Conservation (phyloP, 2,888 invertebrate genomes). For the Cantharis nigra region DNA sequence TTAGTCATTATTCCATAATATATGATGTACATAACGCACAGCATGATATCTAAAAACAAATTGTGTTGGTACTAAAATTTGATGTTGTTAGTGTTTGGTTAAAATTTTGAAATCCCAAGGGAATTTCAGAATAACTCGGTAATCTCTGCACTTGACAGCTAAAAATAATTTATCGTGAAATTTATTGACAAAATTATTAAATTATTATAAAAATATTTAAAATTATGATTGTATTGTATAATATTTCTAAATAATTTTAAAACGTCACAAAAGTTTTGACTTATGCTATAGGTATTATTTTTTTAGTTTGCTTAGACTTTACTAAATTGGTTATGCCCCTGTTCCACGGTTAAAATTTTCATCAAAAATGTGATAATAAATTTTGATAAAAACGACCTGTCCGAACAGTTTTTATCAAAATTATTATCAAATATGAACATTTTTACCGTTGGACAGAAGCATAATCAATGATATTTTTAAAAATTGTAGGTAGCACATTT, state of each 20-base stretch:
- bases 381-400: no score
- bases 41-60: not conserved
- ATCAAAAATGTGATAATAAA: no score
- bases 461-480: no score
- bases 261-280: not conserved
- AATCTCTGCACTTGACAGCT: not conserved
- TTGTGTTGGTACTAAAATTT: not conserved
- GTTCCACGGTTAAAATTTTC: no score
- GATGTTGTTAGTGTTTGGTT: not conserved
- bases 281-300: no score
- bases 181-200: not conserved
- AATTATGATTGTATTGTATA: not conserved
- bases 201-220: not conserved
- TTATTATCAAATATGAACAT: no score
- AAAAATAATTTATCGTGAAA: not conserved
- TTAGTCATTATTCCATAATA: not conserved
- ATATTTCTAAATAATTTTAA: not conserved
- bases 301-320: no score
- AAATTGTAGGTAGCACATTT: no score
- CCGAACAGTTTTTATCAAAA: no score
- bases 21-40: no score
- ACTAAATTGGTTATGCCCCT: no score
- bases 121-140: not conserved
- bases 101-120: not conserved
- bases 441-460: no score